Conservation (phyloP, 2,113 vertebrate species). For the Talpa occidentalis region DNA sequence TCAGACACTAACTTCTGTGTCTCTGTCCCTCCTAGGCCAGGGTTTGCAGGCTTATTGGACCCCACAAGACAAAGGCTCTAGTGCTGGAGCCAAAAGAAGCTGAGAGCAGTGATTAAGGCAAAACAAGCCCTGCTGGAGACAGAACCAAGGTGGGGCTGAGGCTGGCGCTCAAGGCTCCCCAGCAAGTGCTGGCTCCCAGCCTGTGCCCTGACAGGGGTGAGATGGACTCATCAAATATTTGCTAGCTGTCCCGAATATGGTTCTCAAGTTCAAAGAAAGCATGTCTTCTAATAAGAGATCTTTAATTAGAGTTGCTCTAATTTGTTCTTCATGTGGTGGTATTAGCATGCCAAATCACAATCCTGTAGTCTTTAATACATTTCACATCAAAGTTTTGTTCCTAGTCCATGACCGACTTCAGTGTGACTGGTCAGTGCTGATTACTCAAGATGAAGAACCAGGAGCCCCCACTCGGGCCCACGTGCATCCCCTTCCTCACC, state of each 20-base stretch:
- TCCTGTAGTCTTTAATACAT: background rate
- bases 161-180: background rate
- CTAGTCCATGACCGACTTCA: background rate
- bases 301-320: background rate
- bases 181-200: too few relatives aligned
- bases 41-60: background rate
- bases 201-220: background rate
- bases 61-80: background rate
- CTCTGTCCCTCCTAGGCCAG: rapidly evolving
- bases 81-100: background rate
- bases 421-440: background rate
- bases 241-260: rapidly evolving
- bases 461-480: background rate
- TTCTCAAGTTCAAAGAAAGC: background rate
- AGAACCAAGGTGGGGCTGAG: background rate
- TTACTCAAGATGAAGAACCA: background rate
- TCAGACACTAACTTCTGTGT: background rate
- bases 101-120: too few relatives aligned
- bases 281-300: background rate
- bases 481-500: rapidly evolving
- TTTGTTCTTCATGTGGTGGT: background rate
- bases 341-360: background rate
- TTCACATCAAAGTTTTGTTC: background rate
- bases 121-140: background rate
- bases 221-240: background rate